Conservation (phyloP, 2,888 invertebrate genomes). For the Nipponacmea schrenckii region DNA sequence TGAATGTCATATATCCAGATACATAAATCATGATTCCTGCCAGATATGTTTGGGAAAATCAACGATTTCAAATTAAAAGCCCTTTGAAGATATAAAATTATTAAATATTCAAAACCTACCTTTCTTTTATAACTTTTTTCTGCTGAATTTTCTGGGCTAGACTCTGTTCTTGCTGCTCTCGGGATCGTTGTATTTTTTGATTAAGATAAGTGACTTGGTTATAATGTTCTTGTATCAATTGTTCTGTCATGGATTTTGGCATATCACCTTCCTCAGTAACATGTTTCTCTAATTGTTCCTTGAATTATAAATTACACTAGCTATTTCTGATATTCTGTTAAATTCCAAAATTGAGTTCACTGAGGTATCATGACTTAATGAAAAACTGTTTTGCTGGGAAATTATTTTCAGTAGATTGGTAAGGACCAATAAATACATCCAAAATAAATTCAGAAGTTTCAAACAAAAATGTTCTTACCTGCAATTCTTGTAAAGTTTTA, state of each 20-base stretch:
- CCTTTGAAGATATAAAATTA: too few species aligned
- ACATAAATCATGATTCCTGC: too few species aligned
- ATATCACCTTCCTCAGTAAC: constrained; percentile 34
- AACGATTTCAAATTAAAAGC: too few species aligned
- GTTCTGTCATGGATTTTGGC: constrained; percentile 44
- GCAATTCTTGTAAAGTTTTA: constrained; percentile 54
- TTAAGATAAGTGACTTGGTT: constrained; percentile 55
- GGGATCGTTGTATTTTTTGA: constrained; percentile 47
- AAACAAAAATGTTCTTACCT: constrained; percentile 35
- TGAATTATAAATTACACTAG: not conserved
- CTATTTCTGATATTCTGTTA: not conserved
- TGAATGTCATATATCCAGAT: too few species aligned
- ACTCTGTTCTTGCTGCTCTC: constrained; percentile 55
- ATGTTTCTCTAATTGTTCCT: constrained; percentile 49
- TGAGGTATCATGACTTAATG: not conserved
- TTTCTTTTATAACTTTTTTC: constrained; percentile 51
- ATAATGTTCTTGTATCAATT: constrained; percentile 56
- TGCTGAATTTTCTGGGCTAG: constrained; percentile 58
- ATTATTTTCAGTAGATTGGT: not conserved
- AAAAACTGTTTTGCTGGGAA: not conserved
- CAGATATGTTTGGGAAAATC: too few species aligned
- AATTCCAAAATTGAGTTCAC: not conserved
- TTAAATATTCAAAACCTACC: constrained; percentile 34
- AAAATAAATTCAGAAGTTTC: too few species aligned
- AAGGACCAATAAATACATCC: not conserved